Conservation (phyloP, 2,113 vertebrate species). For the Collichthys lucidus region DNA sequence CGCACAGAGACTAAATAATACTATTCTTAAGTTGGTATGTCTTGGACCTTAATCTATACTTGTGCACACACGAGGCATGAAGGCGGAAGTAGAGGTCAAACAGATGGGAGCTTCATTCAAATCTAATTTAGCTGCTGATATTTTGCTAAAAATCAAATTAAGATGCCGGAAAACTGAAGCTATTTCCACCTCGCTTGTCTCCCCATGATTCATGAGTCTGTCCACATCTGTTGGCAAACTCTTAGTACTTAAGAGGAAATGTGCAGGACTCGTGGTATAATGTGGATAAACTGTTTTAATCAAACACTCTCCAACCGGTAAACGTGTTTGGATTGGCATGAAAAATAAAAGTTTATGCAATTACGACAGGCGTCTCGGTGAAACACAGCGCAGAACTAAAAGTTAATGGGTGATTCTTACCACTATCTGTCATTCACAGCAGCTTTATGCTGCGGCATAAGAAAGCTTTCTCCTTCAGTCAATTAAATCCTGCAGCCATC, state of each 20-base stretch:
- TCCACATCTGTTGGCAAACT: background rate
- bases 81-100: conserved; percentile 3
- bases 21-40: background rate
- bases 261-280: conserved; percentile 3
- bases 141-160: conserved; percentile 12
- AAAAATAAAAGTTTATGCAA: conserved; percentile 36
- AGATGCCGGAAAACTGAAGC: background rate
- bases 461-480: conserved; percentile 22
- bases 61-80: background rate
- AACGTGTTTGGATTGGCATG: conserved; percentile 27
- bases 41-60: background rate
- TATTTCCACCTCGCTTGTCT: background rate
- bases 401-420: conserved; percentile 33
- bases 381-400: conserved; percentile 26
- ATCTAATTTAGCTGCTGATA: background rate
- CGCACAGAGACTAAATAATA: background rate
- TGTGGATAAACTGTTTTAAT: conserved; percentile 39
- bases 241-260: background rate
- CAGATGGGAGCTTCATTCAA: conserved; percentile 10
- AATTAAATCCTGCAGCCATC: conserved; percentile 47
- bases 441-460: conserved; percentile 1
- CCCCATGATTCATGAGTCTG: conserved; percentile 4
- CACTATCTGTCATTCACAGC: conserved; percentile 41
- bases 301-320: background rate
- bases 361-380: conserved; percentile 5